Evolutionary conservation across 2,888 invertebrate species (phyloP).

Genomic region (Halocaridina rubra): DNA sequence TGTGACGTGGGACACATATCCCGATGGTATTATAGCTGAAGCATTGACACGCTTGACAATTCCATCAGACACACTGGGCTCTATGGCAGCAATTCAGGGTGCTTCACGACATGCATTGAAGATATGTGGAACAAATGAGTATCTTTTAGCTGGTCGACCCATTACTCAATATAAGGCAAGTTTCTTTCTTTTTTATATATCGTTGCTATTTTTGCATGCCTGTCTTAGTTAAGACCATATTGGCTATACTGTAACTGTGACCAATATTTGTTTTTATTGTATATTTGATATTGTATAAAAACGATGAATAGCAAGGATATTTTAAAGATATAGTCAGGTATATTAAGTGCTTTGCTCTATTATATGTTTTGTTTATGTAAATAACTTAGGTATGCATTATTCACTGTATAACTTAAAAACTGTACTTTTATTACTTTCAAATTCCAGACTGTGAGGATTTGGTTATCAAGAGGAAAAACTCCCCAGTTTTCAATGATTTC

Average conservation of each 20-base stretch:
- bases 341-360: no score
- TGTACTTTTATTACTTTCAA: neutral
- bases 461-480: conserved; percentile 30
- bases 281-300: no score
- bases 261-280: no score
- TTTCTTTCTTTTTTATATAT: no score
- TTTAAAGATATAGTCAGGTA: no score
- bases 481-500: conserved; percentile 45
- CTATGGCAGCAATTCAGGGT: neutral
- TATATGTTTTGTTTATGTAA: no score
- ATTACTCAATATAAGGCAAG: conserved; percentile 59
- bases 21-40: conserved; percentile 35
- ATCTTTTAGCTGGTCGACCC: conserved; percentile 41
- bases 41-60: conserved; percentile 13
- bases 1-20: conserved; percentile 39
- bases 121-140: conserved; percentile 46
- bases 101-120: conserved; percentile 29
- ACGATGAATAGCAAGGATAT: no score
- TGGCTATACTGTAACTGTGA: no score
- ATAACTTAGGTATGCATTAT: no score
- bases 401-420: no score
- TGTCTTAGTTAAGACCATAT: no score
- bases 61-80: neutral
- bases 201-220: no score
- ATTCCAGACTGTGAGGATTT: conserved; percentile 34